These are phyloP conservation scores for Caenorhabditis sp. DNA, from an alignment of 2,888 invertebrate genomes.

Conservation along the genomic window DNA sequence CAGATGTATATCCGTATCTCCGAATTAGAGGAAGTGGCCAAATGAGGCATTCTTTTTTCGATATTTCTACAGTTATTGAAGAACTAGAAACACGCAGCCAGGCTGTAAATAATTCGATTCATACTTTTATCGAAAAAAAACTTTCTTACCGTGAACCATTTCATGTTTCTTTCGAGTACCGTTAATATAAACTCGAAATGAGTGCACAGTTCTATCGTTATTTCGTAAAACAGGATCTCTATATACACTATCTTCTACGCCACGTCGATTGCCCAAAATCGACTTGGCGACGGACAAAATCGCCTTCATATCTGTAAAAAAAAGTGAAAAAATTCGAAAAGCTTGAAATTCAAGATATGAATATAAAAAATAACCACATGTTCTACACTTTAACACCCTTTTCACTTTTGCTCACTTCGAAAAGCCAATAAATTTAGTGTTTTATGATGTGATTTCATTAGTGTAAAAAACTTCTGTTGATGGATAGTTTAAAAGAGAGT, in stretches of 20 bases:
- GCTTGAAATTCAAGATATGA: not conserved
- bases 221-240: not conserved
- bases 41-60: conserved; percentile 51
- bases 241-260: conserved; percentile 1
- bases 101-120: conserved; percentile 38
- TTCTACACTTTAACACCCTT: not conserved
- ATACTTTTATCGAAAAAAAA: not conserved
- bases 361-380: not conserved
- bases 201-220: conserved; percentile 13
- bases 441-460: not conserved
- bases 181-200: conserved; percentile 32
- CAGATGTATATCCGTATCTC: conserved; percentile 66
- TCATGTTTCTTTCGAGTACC: conserved; percentile 31
- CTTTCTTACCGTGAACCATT: conserved; percentile 17
- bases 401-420: not conserved
- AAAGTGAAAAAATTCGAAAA: not conserved
- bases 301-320: conserved; percentile 24
- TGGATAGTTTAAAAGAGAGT: not conserved
- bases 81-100: conserved; percentile 49
- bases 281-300: conserved; percentile 37
- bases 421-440: not conserved
- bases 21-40: conserved; percentile 66
- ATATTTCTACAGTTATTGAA: conserved; percentile 55
- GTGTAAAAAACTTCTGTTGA: not conserved
- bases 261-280: conserved; percentile 27